phyloP scores from a whole-genome alignment of 2,113 vertebrate genomes.

The Erpornis zantholeuca region DNA sequence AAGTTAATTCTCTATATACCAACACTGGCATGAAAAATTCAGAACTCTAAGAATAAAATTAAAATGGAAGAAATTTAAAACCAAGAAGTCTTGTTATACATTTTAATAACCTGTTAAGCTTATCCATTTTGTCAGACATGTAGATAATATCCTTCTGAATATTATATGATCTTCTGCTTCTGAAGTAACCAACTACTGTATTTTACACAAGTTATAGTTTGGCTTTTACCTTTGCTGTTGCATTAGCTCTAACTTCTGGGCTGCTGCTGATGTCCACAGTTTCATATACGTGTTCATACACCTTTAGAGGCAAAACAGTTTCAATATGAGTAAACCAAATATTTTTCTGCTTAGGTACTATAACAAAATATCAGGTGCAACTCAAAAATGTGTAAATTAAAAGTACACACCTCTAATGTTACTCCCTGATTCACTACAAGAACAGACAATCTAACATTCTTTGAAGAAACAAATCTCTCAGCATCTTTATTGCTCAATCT shows the following conservation, averaged over 20 bases:
- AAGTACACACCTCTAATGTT: not conserved
- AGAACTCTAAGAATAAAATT: not conserved
- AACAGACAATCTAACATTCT: too few species aligned
- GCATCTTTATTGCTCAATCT: not conserved
- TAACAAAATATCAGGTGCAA: not conserved
- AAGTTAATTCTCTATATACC: not conserved
- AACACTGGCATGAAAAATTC: not conserved
- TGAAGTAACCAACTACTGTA: not conserved
- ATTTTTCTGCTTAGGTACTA: not conserved
- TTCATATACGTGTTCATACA: constrained; percentile 98
- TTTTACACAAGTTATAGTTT: not conserved
- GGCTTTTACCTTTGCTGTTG: constrained; percentile 91
- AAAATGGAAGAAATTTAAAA: not conserved
- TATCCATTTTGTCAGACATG: not conserved
- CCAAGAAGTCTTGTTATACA: not conserved
- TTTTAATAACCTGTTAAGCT: not conserved
- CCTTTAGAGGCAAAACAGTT: constrained; percentile 74
- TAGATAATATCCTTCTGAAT: not conserved
- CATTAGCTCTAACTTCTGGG: constrained; percentile 96
- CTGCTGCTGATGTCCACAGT: constrained; percentile 98
- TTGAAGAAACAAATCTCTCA: not conserved
- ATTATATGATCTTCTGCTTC: not conserved
- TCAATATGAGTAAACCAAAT: not conserved
- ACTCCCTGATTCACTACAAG: not conserved
- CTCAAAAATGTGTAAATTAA: not conserved